Conservation (phyloP, 2,113 vertebrate genomes). For the Phodopus roborovskii region DNA sequence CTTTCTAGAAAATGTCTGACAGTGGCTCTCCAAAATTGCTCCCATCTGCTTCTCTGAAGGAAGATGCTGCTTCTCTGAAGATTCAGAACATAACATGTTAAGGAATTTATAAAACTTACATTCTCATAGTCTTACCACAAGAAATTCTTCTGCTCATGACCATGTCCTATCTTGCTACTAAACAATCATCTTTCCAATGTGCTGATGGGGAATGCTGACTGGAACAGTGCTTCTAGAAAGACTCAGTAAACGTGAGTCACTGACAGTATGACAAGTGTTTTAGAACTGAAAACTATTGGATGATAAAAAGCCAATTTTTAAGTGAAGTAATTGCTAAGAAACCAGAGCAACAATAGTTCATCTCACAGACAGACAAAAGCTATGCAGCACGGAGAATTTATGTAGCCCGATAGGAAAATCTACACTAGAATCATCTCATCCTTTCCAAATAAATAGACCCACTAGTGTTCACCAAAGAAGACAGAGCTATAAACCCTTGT, state of each 20-base stretch:
- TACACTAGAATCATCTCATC: background rate
- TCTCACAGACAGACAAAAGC: background rate
- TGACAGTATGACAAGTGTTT: background rate
- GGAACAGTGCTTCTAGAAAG: background rate
- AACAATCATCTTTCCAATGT: background rate
- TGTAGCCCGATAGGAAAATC: background rate
- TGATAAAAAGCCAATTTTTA: slow-evolving; percentile 57
- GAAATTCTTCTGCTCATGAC: background rate
- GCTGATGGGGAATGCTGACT: background rate
- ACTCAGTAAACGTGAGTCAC: background rate
- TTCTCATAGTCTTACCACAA: background rate
- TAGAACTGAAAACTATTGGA: slow-evolving; percentile 50
- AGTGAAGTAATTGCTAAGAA: slow-evolving; percentile 55
- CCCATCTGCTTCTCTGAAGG: background rate
- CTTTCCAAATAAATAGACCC: background rate
- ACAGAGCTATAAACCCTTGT: background rate
- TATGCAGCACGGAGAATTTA: background rate
- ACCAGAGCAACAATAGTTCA: background rate
- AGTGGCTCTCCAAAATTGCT: background rate
- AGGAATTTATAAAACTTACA: background rate
- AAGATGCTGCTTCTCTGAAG: background rate
- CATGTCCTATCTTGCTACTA: background rate
- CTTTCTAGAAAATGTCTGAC: background rate
- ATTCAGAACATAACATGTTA: background rate
- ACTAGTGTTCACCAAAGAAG: background rate